Conservation (phyloP, 2,797 vertebrate species). For the Cynodonichthys magdalenae region DNA sequence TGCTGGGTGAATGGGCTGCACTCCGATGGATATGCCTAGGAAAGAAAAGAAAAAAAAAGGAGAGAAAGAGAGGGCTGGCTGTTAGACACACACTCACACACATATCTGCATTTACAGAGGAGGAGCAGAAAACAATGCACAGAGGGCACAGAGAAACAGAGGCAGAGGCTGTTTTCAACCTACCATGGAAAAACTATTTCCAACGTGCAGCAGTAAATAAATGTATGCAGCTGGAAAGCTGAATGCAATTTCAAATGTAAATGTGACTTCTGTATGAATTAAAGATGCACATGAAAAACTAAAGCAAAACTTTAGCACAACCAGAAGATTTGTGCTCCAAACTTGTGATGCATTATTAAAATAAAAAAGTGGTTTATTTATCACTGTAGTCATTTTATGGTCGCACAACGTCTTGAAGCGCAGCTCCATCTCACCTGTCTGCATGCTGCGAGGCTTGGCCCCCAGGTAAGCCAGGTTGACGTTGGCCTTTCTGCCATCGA, state of each 20-base stretch:
- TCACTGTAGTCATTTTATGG: too few relatives aligned
- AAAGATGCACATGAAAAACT: neutral
- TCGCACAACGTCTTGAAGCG: neutral
- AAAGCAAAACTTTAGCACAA: neutral
- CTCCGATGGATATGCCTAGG: constrained; percentile 91
- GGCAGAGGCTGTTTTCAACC: constrained; percentile 55
- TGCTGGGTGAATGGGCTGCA: constrained; percentile 93
- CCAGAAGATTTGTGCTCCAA: neutral
- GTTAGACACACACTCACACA: constrained; percentile 62
- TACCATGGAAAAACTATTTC: constrained; percentile 45
- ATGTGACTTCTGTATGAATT: constrained; percentile 2
- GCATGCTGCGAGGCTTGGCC: constrained; percentile 94
- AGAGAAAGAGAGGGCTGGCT: constrained; percentile 58
- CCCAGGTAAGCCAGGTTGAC: constrained; percentile 97
- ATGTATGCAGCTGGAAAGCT: constrained; percentile 11
- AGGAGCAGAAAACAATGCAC: constrained; percentile 75
- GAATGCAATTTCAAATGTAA: neutral
- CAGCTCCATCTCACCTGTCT: constrained; percentile 85
- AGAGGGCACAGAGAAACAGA: constrained; percentile 67
- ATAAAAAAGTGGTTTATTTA: neutral
- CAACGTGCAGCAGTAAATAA: constrained; percentile 29
- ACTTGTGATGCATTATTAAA: neutral
- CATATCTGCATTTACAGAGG: constrained; percentile 78
- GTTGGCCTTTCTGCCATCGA: constrained; percentile 96
- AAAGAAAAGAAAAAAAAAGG: constrained; percentile 36